Evolutionary conservation across 2,888 invertebrate species (phyloP).

Genomic region (Drosophila melanosoma): DNA sequence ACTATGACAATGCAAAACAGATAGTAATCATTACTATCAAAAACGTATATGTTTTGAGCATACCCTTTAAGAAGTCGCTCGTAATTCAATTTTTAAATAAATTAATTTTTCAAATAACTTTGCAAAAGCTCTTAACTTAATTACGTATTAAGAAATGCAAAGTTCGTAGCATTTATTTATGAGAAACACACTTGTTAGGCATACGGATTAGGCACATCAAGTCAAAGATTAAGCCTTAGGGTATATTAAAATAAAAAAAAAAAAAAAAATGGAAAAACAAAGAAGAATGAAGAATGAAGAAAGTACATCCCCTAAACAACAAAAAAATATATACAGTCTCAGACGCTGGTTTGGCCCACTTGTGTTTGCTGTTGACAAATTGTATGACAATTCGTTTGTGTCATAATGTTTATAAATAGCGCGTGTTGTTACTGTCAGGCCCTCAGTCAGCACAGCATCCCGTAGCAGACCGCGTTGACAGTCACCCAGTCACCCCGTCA

Average conservation of each 20-base stretch:
- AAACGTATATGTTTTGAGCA: not conserved
- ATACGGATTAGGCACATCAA: conserved; percentile 19
- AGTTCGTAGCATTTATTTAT: conserved; percentile 2
- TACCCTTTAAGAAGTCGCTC: conserved; percentile 16
- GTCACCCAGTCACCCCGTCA: conserved; percentile 12
- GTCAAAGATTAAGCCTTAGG: conserved; percentile 46
- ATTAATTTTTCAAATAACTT: not conserved
- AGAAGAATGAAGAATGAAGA: conserved; percentile 17
- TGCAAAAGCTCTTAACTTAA: conserved; percentile 3
- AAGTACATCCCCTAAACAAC: conserved; percentile 20
- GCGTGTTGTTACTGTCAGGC: conserved; percentile 66
- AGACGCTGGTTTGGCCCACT: conserved; percentile 33
- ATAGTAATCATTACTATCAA: not conserved
- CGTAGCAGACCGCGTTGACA: conserved; percentile 15
- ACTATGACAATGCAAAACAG: conserved; percentile 59
- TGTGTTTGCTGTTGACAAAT: conserved; percentile 75
- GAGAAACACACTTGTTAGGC: conserved; percentile 17
- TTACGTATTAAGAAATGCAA: conserved; percentile 1
- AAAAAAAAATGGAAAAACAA: conserved; percentile 35
- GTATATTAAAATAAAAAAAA: conserved; percentile 41
- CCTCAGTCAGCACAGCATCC: conserved; percentile 41
- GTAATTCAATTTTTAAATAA: conserved; percentile 1
- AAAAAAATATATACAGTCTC: conserved; percentile 29
- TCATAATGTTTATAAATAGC: conserved; percentile 82
- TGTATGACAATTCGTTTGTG: conserved; percentile 80